phyloP scores from a whole-genome alignment of 1,140 invertebrate genomes.

The Drosophila lowei region DNA sequence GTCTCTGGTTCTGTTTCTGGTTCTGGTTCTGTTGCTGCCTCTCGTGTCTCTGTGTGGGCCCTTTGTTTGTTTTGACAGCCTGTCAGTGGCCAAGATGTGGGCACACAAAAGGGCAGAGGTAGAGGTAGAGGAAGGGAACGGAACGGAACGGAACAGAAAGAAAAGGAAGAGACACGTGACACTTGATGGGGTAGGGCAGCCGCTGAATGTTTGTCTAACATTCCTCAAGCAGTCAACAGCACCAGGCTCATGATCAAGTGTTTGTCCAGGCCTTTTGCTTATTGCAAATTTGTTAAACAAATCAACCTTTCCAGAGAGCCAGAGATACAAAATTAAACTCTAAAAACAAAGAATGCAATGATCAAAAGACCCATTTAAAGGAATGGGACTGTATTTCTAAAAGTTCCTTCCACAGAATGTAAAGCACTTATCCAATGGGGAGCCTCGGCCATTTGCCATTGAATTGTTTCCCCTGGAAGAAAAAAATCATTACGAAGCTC shows the following conservation, averaged over 20 bases:
- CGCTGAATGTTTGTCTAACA: constrained; percentile 33
- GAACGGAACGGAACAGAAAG: no score
- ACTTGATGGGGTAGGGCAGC: constrained; percentile 52
- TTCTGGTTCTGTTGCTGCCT: background rate
- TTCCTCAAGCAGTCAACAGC: constrained; percentile 31
- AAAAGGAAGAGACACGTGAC: constrained; percentile 54
- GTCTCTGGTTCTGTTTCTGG: no score
- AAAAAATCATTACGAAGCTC: no score
- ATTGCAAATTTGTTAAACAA: constrained; percentile 68
- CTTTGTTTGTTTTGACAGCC: constrained; percentile 66
- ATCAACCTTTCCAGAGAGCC: constrained; percentile 50
- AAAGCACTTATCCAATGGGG: background rate
- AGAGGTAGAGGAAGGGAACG: constrained; percentile 4
- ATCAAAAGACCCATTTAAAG: background rate
- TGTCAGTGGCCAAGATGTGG: constrained; percentile 75
- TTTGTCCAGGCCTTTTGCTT: constrained; percentile 51
- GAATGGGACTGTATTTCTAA: no score
- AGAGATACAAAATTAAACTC: constrained; percentile 1
- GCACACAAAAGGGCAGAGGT: constrained; percentile 46
- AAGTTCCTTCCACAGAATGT: constrained; percentile 1
- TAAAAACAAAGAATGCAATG: background rate
- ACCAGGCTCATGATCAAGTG: constrained; percentile 20
- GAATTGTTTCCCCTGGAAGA: no score
- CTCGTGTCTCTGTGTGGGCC: constrained; percentile 37
- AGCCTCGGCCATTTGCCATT: background rate